Percentiles rank a stretch among this genome's conserved stretches.
phyloP scores from a whole-genome alignment of 2,113 vertebrate species.

The Heterotis niloticus region DNA sequence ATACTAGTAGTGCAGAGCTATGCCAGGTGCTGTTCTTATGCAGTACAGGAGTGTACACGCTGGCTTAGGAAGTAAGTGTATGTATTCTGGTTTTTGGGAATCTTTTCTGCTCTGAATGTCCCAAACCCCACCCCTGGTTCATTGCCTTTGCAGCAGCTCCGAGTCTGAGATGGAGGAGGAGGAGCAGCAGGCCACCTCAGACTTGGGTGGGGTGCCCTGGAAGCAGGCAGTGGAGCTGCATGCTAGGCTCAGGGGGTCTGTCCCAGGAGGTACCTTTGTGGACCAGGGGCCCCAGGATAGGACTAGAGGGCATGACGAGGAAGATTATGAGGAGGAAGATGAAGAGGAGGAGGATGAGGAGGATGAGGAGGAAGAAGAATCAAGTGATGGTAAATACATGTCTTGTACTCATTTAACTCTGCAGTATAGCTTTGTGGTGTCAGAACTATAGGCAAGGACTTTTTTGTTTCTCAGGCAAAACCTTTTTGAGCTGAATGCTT shows the following conservation, averaged over 20 bases:
- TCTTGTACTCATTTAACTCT: neutral
- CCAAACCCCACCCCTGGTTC: neutral
- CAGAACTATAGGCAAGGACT: too few relatives aligned
- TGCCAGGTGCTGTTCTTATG: too few relatives aligned
- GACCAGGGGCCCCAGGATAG: constrained; percentile 40
- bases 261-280: constrained; percentile 36
- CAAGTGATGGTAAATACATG: constrained; percentile 72
- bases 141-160: constrained; percentile 69
- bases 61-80: too few relatives aligned
- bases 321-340: constrained; percentile 35
- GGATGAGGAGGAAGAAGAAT: constrained; percentile 60
- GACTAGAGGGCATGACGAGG: constrained; percentile 47
- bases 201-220: constrained; percentile 68
- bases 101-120: too few relatives aligned
- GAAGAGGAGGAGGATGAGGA: constrained; percentile 37
- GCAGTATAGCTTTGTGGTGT: too few relatives aligned
- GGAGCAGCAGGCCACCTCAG: constrained; percentile 52
- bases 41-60: too few relatives aligned
- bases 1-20: neutral
- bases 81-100: too few relatives aligned
- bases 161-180: constrained; percentile 79
- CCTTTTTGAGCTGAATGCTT: too few relatives aligned
- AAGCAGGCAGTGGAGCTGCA: constrained; percentile 71
- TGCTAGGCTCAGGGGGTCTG: constrained; percentile 55
- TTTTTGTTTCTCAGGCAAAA: too few relatives aligned